Conservation (phyloP, 2,888 invertebrate species). For the Pterostichus niger region DNA sequence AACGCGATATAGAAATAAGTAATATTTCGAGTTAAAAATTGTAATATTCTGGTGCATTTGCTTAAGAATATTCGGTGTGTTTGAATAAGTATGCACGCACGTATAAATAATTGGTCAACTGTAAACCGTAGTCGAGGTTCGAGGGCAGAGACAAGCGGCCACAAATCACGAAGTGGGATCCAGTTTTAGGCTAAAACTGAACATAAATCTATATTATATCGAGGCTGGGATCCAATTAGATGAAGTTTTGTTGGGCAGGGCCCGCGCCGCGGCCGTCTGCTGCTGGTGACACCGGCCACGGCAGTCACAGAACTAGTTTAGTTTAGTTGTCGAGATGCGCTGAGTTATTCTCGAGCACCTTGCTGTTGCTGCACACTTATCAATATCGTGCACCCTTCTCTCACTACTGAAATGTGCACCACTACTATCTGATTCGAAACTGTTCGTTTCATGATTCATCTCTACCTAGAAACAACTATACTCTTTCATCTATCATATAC, state of each 20-base stretch:
- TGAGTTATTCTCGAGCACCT: slow-evolving; percentile 68
- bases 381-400: slow-evolving; percentile 71
- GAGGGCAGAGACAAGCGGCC: slow-evolving; percentile 68
- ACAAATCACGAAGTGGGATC: slow-evolving; percentile 74
- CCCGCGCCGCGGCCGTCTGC: slow-evolving; percentile 69
- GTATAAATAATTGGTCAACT: slow-evolving; percentile 66
- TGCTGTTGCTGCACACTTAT: slow-evolving; percentile 71
- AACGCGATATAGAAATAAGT: no score
- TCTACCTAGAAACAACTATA: no score
- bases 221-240: slow-evolving; percentile 75
- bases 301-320: slow-evolving; percentile 51
- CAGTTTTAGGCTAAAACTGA: slow-evolving; percentile 75
- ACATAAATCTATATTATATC: slow-evolving; percentile 77
- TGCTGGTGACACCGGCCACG: slow-evolving; percentile 71
- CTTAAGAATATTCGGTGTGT: slow-evolving; percentile 36
- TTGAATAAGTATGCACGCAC: neutral
- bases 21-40: no score
- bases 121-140: slow-evolving; percentile 7
- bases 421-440: no score
- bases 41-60: no score
- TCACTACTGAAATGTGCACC: no score
- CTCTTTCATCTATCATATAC: no score
- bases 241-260: slow-evolving; percentile 74
- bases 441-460: no score
- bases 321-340: slow-evolving; percentile 64